Evolutionary conservation across 2,113 vertebrate species (phyloP), one percentile per base, ranked within the genome.

Genomic region (Silurus glanis): DNA sequence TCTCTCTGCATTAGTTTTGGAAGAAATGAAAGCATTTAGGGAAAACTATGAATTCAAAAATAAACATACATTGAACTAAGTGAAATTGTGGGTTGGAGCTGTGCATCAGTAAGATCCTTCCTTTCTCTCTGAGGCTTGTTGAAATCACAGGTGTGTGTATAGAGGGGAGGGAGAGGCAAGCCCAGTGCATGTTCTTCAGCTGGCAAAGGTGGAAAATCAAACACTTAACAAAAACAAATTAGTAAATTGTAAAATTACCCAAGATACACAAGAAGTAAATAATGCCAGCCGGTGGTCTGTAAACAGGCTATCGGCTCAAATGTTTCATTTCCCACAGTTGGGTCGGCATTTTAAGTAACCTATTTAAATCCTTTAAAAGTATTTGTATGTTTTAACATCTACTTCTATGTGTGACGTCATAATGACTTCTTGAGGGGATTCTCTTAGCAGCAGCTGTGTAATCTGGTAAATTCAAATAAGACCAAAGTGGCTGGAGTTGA

Each of bases 171-270:
- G 49, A 55, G 23, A 76, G 5, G 51, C 47, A 51, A 1, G 13
- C 53, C 23, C 0, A n/a, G 9, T 79, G 53, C 75, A 79, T 79
- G 14, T 79, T 56, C 66, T 80, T 56, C 59, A 67, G 37, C 79
- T 89, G 89, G 88, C 84, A 88, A 81, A 82, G 79, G 16, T 74
- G 89, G 86, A 89, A 89, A 88, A 84, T 69, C 81, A 86, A 86
- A 89, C 74, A 84, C 55, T 55, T 78, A 58, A 82, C 58, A 67
- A 62, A 37, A 59, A 47, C 7, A 72, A 67, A 79, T 81, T 16
- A 75, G 25, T 17, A 55, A 82, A 80, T 28, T 5, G 13, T 16
- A 49, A 37, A 85, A 37, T 21, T 25, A 71, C n/a, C 66, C 62
- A 16, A 47, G 55, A 37, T 28, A 37, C 37, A 37, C 37, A 37